These are phyloP conservation scores for Dendrocopos noguchii DNA, from an alignment of 2,113 vertebrate genomes.

Conservation along the genomic window DNA sequence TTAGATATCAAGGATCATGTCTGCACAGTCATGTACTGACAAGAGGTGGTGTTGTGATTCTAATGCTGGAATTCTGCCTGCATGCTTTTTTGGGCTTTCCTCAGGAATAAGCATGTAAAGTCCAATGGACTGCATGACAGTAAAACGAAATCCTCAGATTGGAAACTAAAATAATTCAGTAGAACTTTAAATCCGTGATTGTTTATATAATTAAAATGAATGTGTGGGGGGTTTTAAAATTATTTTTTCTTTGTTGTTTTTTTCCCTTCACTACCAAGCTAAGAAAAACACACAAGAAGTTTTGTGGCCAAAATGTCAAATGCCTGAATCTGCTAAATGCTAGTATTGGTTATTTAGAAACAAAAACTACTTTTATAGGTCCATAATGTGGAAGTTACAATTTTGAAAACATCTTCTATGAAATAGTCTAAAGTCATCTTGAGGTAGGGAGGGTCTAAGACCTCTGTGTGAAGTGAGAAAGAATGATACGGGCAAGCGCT, in stretches of 20 bases:
- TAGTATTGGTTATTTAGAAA: not conserved
- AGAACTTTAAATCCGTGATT: not conserved
- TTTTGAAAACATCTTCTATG: not conserved
- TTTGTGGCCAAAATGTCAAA: not conserved
- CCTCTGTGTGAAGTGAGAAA: not conserved
- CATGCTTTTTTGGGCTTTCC: not conserved
- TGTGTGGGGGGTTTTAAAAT: no score
- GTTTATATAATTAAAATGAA: not conserved
- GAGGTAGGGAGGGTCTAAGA: not conserved
- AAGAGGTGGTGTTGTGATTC: not conserved
- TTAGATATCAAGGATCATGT: fast-evolving
- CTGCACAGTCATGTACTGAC: not conserved
- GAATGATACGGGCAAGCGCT: not conserved
- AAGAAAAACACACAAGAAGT: not conserved
- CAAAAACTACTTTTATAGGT: not conserved
- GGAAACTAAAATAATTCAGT: not conserved
- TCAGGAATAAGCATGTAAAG: not conserved
- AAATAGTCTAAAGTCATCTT: not conserved
- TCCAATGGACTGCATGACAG: not conserved
- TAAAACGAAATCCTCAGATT: fast-evolving
- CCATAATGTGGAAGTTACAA: not conserved
- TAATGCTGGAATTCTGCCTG: fast-evolving
- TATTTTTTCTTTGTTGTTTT: not conserved
- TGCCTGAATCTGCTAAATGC: not conserved
- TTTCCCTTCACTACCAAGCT: not conserved